Base-by-base conservation (phyloP, 2,888 invertebrate genomes). In the Xanthorhoe designata region DNA sequence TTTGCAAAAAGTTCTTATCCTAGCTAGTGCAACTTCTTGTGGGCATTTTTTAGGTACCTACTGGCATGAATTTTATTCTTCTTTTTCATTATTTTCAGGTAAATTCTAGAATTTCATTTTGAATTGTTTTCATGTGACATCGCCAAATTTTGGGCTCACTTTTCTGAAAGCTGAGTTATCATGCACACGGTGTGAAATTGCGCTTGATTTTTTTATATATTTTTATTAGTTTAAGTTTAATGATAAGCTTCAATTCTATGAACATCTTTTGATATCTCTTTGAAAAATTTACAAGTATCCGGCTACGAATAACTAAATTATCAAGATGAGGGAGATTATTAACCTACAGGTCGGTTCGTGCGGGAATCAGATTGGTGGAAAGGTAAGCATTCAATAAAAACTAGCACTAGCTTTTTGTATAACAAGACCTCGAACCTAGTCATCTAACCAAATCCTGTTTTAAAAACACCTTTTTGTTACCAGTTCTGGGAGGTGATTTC, bases 401-500 rank as follows among this genome's bases (percentile, higher is more conserved):
- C 38, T 42, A 42, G 13, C 38, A 13, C 38, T 4, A 13, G 13
- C 0, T 3, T 4, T 42, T 42, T 42, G 13, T 13, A 4, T 13
- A 42, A 4, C 2, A 4, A 38, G 10, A 10, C 10, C 13, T 13
- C 13, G 2, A 8, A 38, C 35, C 35, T 13, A 42, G 13, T 13
- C 13, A 3, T 4, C 8, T 17, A 47, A 15, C 8, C 47, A 47
- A 15, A 47, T 47, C 15, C 42, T 42, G 32, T 32, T 32, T 8
- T 13, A 42, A 13, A 42, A 10, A 2, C 32, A 49, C 24, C 15
- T 49, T 13, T 56, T 75, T 78, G 68, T 75, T 69, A 58, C n/a
- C 85, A 96, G 96, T 96, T 96, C 86, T 96, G 96, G 96, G 96
- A 96, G 87, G 96, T 91, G 66, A 97, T 97, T 77, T 96, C 96